A percentile compares a stretch with the other conserved stretches of the same genome.
Conservation (phyloP, 1,140 invertebrate species). For the Trissolcus basalis region DNA sequence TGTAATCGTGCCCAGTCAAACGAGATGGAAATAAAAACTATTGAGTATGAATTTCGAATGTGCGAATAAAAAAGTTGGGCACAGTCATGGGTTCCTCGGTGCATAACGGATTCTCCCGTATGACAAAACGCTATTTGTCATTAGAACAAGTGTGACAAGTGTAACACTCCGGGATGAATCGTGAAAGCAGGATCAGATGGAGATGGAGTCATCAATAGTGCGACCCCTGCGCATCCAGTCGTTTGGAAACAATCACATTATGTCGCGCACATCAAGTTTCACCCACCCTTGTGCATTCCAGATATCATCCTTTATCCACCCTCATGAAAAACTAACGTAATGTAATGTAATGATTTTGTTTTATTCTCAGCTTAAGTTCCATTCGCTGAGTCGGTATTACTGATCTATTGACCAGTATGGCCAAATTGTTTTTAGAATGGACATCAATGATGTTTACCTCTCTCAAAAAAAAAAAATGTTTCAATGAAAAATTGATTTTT, state of each 20-base stretch:
- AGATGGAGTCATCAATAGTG: conserved; percentile 72
- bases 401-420: conserved; percentile 26
- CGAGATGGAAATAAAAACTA: too few species aligned
- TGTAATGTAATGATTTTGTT: conserved; percentile 71
- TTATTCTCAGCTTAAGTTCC: conserved; percentile 63
- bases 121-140: conserved; percentile 51
- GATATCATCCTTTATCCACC: conserved; percentile 20
- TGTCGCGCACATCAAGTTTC: conserved; percentile 63
- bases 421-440: too few species aligned
- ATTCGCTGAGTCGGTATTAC: conserved; percentile 25
- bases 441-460: too few species aligned
- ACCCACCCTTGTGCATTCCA: conserved; percentile 33
- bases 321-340: conserved; percentile 62
- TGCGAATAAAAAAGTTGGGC: neutral
- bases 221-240: conserved; percentile 62
- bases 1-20: neutral
- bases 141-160: conserved; percentile 49
- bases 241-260: conserved; percentile 77
- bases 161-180: conserved; percentile 38
- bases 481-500: too few species aligned
- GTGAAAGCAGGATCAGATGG: conserved; percentile 62
- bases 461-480: too few species aligned
- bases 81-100: neutral
- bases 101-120: conserved; percentile 16
- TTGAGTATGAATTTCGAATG: neutral